Evolutionary conservation across 2,888 invertebrate genomes (phyloP), one percentile per base, ranked within the genome.

Genomic region (Phortica magna): DNA sequence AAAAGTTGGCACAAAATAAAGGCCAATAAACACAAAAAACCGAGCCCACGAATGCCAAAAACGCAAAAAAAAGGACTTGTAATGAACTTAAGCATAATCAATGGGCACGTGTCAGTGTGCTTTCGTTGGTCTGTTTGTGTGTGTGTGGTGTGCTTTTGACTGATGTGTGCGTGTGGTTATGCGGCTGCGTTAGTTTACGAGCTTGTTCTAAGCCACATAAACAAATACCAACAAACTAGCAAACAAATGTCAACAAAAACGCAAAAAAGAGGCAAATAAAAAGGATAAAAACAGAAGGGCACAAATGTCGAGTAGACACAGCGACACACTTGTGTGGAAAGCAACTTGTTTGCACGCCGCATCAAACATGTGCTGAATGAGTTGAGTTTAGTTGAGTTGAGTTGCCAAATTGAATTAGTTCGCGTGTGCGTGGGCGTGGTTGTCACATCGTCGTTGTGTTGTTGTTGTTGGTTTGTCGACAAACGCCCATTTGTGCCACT

Each of bases 51-150:
- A 19, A 57, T 12, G 48, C 17, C 10, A 22, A 55, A 74, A 43
- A 55, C 43, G 53, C 73, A 43, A 57, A 75, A 79, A 77, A 77
- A 79, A 55, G 41, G 39, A 42, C 17, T 43, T 31, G 31, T 59
- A 73, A 73, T 59, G 19, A 22, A 22, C 57, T 42, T 7, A 72
- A 77, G 76, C 76, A 80, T 82, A 82, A 83, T 83, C 82, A 83
- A 83, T 80, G 80, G 61, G n/a, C 17, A n/a, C 10, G 55, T 17
- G 53, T n/a, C 53, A 17, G 55, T 17, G 31, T 31, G 5, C 5
- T 31, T 31, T 2, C 5, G 31, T 31, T 31, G 31, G 31, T 2
- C 31, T 31, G 31, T 31, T 2, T 31, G 31, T 4, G 31, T 31
- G 31, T 41, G 48, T 59, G 14, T 53, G 7, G 65, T 70, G 70